Conservation (phyloP, 2,888 invertebrate species). For the Nemurella pictetii region DNA sequence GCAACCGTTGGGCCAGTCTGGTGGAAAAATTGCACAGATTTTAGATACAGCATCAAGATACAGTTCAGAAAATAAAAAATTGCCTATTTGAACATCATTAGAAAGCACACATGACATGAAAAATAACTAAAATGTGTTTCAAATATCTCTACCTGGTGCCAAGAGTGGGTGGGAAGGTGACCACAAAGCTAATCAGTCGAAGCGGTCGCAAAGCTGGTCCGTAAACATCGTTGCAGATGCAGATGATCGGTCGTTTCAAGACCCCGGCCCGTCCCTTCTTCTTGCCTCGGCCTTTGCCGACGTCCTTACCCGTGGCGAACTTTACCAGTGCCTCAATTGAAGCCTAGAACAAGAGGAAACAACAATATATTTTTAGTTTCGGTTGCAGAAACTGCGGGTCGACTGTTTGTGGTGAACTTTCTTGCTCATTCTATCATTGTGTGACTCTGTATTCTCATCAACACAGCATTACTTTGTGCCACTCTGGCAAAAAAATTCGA, state of each 20-base stretch:
- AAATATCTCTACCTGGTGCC: constrained; percentile 48
- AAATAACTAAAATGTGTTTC: too few relatives aligned
- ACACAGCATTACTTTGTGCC: too few relatives aligned
- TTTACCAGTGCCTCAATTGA: constrained; percentile 86
- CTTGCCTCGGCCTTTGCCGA: constrained; percentile 51
- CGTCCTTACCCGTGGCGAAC: constrained; percentile 67
- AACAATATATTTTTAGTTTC: neutral
- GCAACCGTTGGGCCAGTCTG: constrained; percentile 62
- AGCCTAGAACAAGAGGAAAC: constrained; percentile 53
- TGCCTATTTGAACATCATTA: too few relatives aligned
- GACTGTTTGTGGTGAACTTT: too few relatives aligned
- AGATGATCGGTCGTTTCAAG: constrained; percentile 87
- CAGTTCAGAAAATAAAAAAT: too few relatives aligned
- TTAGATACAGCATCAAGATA: too few relatives aligned
- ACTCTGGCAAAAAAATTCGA: too few relatives aligned
- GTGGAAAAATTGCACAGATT: constrained; percentile 1
- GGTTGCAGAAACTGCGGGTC: too few relatives aligned
- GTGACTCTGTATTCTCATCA: too few relatives aligned
- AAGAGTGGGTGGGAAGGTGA: constrained; percentile 64
- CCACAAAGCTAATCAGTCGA: constrained; percentile 73
- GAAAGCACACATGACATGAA: too few relatives aligned
- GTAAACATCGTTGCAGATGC: constrained; percentile 95
- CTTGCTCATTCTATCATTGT: too few relatives aligned
- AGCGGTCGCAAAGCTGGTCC: constrained; percentile 82
- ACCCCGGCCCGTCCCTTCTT: constrained; percentile 59